Conservation (phyloP, 2,888 invertebrate genomes). For the Synanthedon vespiformis region DNA sequence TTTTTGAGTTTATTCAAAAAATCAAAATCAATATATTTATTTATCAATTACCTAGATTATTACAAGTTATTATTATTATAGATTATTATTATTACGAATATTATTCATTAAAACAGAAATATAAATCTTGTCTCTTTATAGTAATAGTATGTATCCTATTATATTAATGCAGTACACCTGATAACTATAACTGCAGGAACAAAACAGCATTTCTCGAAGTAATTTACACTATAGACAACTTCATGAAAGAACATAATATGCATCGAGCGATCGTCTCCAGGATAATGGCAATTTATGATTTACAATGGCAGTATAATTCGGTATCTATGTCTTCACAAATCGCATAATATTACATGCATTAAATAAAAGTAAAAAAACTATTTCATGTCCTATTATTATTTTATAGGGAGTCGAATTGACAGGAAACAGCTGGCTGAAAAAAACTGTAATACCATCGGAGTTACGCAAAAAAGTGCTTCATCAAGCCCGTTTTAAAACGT, state of each 20-base stretch:
- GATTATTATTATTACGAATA: too few relatives aligned
- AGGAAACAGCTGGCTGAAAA: conserved; percentile 55
- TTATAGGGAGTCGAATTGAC: conserved; percentile 54
- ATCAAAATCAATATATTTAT: too few relatives aligned
- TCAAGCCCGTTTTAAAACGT: conserved; percentile 57
- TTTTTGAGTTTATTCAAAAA: too few relatives aligned
- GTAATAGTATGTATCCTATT: too few relatives aligned
- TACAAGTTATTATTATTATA: too few relatives aligned
- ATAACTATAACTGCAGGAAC: conserved; percentile 24
- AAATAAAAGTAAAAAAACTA: neutral
- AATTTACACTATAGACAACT: conserved; percentile 57
- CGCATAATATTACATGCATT: neutral
- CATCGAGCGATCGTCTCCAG: conserved; percentile 50
- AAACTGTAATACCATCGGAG: conserved; percentile 49
- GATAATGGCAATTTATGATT: conserved; percentile 61
- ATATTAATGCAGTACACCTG: neutral
- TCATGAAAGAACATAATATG: conserved; percentile 63
- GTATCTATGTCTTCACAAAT: conserved; percentile 22
- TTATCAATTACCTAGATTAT: too few relatives aligned
- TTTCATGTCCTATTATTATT: conserved; percentile 1
- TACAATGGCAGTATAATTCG: conserved; percentile 67
- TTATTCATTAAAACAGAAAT: too few relatives aligned
- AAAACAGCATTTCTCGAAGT: conserved; percentile 62
- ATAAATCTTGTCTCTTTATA: too few relatives aligned
- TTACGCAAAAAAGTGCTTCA: conserved; percentile 57